These are phyloP conservation scores for Drosophila grimshawi DNA, from an alignment of 1,140 invertebrate genomes.

Conservation along the genomic window DNA sequence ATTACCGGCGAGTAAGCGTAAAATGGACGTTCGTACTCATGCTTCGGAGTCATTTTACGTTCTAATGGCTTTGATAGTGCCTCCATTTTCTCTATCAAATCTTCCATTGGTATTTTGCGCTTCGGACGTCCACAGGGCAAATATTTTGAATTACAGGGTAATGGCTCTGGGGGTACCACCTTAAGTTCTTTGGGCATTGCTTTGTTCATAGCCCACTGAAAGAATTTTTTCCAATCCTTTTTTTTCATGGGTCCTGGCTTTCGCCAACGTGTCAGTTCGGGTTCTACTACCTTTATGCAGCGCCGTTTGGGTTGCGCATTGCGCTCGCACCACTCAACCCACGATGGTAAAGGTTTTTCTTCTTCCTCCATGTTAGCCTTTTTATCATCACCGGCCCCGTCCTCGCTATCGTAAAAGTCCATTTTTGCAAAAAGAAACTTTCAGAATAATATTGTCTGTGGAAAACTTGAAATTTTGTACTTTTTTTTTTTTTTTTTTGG, in stretches of 20 bases:
- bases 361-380: neutral
- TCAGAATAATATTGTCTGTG: neutral
- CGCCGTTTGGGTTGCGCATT: conserved; percentile 47
- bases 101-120: conserved; percentile 14
- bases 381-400: neutral
- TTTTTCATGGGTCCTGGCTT: conserved; percentile 70
- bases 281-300: neutral
- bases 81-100: conserved; percentile 10
- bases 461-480: conserved; percentile 5
- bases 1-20: conserved; percentile 61
- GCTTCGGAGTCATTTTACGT: conserved; percentile 53
- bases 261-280: conserved; percentile 52
- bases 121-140: conserved; percentile 49
- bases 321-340: conserved; percentile 58
- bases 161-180: neutral
- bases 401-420: conserved; percentile 12
- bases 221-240: conserved; percentile 58
- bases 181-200: conserved; percentile 36
- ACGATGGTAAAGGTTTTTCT: conserved; percentile 25
- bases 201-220: conserved; percentile 48
- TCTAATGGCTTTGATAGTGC: conserved; percentile 48
- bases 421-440: neutral
- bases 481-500: conserved; percentile 11
- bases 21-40: conserved; percentile 3
- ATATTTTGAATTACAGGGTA: conserved; percentile 44